phyloP scores from a whole-genome alignment of 2,113 vertebrate genomes.

The Mionectes macconnelli region DNA sequence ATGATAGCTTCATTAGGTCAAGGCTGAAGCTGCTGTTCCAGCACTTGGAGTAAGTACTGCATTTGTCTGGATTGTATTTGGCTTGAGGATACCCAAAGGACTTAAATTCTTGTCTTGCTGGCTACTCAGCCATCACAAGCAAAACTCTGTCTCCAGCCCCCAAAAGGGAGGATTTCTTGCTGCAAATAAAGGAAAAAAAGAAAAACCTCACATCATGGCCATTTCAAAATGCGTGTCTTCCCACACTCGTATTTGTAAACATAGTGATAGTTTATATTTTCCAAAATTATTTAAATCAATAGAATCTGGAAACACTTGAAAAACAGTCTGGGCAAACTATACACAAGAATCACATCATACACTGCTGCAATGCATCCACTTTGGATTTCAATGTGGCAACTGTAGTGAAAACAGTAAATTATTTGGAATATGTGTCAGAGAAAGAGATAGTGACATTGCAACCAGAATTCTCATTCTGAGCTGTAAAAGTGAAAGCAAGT shows the following conservation, averaged over 20 bases:
- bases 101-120: neutral
- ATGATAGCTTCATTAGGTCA: constrained; percentile 48
- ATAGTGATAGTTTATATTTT: neutral
- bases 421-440: neutral
- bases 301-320: neutral
- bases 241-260: neutral
- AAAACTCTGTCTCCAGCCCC: neutral
- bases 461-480: neutral
- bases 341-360: neutral
- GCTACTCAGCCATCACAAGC: neutral
- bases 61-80: constrained; percentile 51
- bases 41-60: constrained; percentile 13
- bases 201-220: neutral
- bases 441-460: neutral
- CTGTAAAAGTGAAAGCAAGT: neutral
- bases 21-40: constrained; percentile 36
- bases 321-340: neutral
- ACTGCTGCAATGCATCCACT: neutral
- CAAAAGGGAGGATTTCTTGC: neutral
- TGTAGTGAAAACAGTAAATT: neutral
- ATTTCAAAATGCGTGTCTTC: neutral
- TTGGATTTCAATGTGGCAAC: neutral
- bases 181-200: neutral
- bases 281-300: neutral
- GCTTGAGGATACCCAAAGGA: constrained; percentile 18